Evolutionary conservation across 2,797 vertebrate species (phyloP).

Genomic region (Manis javanica): DNA sequence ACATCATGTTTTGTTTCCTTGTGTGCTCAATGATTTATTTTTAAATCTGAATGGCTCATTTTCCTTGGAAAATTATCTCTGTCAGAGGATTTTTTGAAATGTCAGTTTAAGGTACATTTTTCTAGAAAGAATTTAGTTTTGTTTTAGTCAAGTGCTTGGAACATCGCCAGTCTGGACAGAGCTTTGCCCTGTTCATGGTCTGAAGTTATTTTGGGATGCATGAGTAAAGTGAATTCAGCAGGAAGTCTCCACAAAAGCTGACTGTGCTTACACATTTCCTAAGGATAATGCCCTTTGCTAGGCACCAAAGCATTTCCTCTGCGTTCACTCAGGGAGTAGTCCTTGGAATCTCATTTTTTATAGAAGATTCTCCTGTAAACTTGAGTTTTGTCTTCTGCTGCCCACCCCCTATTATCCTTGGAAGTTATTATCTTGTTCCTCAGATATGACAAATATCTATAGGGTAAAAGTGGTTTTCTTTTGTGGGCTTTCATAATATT

Average conservation of each 20-base stretch:
- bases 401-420: neutral
- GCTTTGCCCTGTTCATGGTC: neutral
- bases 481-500: neutral
- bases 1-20: neutral
- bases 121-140: neutral
- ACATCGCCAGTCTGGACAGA: neutral
- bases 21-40: neutral
- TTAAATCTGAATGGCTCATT: neutral
- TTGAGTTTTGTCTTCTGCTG: neutral
- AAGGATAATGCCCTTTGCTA: neutral
- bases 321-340: neutral
- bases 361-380: neutral
- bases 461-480: neutral
- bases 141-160: neutral
- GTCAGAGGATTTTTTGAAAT: neutral
- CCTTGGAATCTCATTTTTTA: neutral
- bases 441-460: neutral
- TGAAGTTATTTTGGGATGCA: neutral
- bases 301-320: neutral
- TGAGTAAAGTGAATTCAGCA: neutral
- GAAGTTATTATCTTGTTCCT: neutral
- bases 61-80: neutral
- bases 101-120: neutral
- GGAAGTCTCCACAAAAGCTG: neutral
- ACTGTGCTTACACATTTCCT: neutral